Conservation (phyloP, 2,113 vertebrate genomes). For the Peucedramus taeniatus region DNA sequence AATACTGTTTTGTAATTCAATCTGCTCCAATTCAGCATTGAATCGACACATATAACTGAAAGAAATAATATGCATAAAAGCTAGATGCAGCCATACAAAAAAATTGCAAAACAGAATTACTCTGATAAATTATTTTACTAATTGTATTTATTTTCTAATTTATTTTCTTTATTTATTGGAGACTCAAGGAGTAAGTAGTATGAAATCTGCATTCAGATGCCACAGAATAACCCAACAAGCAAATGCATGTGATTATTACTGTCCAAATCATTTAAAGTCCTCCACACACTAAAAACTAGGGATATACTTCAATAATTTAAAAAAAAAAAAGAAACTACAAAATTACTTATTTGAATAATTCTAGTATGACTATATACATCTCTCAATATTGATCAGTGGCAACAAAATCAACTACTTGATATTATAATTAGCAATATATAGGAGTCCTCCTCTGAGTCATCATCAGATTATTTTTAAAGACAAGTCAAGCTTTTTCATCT, state of each 20-base stretch:
- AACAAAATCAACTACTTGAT: not conserved
- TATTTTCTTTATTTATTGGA: not conserved
- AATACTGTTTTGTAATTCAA: constrained; percentile 89
- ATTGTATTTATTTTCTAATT: not conserved
- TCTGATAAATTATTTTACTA: not conserved
- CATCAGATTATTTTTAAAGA: not conserved
- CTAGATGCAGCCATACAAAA: not conserved
- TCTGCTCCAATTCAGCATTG: constrained; percentile 88
- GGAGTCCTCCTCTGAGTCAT: not conserved
- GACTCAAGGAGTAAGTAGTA: not conserved
- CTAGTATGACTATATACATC: not conserved
- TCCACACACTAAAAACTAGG: not conserved
- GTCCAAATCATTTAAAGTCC: not conserved
- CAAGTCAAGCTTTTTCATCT: not conserved
- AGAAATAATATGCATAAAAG: not conserved
- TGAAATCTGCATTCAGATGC: not conserved
- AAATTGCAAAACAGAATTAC: not conserved
- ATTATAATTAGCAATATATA: not conserved
- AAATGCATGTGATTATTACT: not conserved
- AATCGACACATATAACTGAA: constrained; percentile 90
- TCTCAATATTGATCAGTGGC: not conserved
- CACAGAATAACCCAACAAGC: not conserved
- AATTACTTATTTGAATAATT: not conserved
- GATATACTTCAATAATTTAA: not conserved
- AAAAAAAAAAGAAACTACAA: not conserved